Conservation (phyloP, 2,113 vertebrate genomes). For the Micronisus gabar region DNA sequence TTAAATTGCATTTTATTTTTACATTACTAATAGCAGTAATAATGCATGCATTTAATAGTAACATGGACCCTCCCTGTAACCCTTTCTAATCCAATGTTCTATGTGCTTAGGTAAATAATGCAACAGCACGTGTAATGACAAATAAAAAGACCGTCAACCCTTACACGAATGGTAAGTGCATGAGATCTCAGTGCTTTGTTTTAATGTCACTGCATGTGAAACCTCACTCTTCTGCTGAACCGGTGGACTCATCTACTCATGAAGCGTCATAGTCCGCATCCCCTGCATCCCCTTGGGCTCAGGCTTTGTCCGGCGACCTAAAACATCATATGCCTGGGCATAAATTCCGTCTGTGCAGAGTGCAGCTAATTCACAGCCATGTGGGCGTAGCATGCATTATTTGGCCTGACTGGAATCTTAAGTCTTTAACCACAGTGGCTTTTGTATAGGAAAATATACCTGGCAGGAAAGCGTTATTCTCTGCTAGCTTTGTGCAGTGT, state of each 20-base stretch:
- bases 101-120: constrained; percentile 94
- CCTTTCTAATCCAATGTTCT: constrained; percentile 73
- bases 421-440: fast-evolving
- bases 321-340: fast-evolving
- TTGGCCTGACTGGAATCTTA: not conserved
- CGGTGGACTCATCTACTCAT: not conserved
- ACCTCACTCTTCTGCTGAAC: not conserved
- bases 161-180: constrained; percentile 92
- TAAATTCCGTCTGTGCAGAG: fast-evolving
- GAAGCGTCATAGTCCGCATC: not conserved
- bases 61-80: not conserved
- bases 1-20: constrained; percentile 79
- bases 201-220: not conserved
- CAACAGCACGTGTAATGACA: constrained; percentile 97
- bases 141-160: constrained; percentile 98
- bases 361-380: not conserved
- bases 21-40: constrained; percentile 74
- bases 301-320: not conserved
- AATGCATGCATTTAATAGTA: constrained; percentile 82
- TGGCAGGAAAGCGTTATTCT: fast-evolving
- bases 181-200: not conserved
- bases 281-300: not conserved
- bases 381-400: not conserved
- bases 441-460: not conserved
- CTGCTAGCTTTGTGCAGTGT: not conserved